phyloP scores from a whole-genome alignment of 2,113 vertebrate species.

The Columba janthina region DNA sequence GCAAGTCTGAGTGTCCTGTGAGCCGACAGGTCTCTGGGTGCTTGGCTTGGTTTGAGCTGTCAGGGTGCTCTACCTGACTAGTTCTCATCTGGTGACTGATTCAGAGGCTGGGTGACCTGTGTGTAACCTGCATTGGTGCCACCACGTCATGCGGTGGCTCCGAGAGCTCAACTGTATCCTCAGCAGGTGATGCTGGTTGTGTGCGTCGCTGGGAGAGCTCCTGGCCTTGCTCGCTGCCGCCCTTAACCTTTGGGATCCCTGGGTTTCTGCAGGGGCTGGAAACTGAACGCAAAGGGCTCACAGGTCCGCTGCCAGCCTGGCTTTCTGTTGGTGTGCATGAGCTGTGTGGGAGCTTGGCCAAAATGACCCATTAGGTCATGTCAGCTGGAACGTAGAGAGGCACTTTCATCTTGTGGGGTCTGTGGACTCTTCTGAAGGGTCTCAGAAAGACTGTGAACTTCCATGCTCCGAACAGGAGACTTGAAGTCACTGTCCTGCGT shows the following conservation, averaged over 20 bases:
- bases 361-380: neutral
- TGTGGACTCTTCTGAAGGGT: neutral
- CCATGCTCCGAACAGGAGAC: neutral
- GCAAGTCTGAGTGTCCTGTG: neutral
- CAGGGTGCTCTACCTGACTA: neutral
- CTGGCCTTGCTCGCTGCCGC: neutral
- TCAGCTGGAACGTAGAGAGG: neutral
- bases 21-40: fast-evolving
- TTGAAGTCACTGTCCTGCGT: neutral
- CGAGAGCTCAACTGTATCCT: neutral
- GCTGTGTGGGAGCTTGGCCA: neutral
- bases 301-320: neutral
- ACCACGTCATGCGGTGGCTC: fast-evolving
- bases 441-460: neutral
- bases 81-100: neutral
- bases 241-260: neutral
- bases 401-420: neutral
- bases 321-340: neutral
- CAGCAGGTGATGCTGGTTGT: fast-evolving
- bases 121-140: neutral
- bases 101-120: neutral
- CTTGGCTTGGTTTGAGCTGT: neutral
- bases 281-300: neutral
- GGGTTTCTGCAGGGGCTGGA: neutral
- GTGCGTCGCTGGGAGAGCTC: fast-evolving